Percentiles rank a stretch among this genome's conserved stretches.
Conservation (phyloP, 2,797 vertebrate genomes). For the Melanotaenia maccullochi region DNA sequence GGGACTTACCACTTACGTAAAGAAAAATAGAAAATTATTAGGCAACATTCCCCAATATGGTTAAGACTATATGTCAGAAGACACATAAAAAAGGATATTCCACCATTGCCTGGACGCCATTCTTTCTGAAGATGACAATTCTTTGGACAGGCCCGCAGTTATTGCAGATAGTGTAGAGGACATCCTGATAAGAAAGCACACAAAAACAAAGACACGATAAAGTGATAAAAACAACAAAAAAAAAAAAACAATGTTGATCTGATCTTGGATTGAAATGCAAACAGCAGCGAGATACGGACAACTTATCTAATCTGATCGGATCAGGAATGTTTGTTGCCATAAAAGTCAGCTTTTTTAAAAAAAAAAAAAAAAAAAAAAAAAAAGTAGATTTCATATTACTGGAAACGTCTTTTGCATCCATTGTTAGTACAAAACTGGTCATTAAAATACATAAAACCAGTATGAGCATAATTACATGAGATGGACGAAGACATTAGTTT, state of each 20-base stretch:
- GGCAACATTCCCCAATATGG: no score
- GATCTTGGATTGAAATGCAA: background rate
- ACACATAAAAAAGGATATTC: constrained; percentile 92
- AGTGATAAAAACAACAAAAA: background rate
- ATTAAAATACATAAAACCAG: no score
- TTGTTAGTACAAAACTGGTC: no score
- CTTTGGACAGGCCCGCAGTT: constrained; percentile 96
- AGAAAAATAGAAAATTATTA: no score
- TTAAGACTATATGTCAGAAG: background rate
- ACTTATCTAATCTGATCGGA: background rate
- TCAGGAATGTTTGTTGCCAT: background rate
- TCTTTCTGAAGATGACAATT: constrained; percentile 97
- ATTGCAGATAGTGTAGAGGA: constrained; percentile 97
- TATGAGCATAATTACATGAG: no score
- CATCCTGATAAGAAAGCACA: constrained; percentile 81
- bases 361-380: no score
- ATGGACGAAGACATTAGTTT: no score
- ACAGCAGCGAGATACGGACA: background rate
- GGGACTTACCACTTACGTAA: no score
- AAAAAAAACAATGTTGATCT: background rate
- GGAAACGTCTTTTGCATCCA: no score
- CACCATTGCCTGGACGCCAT: constrained; percentile 97
- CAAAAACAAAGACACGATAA: background rate
- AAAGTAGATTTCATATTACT: no score
- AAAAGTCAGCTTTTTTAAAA: no score